Percentiles rank a stretch among this genome's conserved stretches.
phyloP scores from a whole-genome alignment of 2,113 vertebrate species.

The Rhagologus leucostigma region DNA sequence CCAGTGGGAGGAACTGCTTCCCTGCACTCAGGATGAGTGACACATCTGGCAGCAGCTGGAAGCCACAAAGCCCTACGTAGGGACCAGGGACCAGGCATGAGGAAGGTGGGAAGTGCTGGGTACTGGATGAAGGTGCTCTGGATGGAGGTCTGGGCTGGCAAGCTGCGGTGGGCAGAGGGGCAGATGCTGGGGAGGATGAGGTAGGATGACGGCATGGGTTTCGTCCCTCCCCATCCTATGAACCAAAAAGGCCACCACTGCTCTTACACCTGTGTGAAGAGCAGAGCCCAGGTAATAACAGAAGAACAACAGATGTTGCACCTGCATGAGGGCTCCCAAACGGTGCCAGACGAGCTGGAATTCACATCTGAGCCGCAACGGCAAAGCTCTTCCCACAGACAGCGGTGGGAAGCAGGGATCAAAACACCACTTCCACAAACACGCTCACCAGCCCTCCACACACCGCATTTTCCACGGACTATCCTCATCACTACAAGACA shows the following conservation, averaged over 20 bases:
- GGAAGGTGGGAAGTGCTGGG: background rate
- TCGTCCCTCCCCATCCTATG: background rate
- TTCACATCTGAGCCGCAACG: background rate
- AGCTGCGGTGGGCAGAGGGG: background rate
- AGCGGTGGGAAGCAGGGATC: background rate
- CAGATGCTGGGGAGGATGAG: background rate
- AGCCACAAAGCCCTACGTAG: rapidly evolving
- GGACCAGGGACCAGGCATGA: background rate
- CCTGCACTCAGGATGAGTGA: background rate
- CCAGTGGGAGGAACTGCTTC: background rate
- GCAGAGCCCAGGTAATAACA: conserved; percentile 4
- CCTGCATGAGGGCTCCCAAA: background rate
- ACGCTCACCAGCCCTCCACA: background rate
- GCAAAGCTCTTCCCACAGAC: conserved; percentile 4
- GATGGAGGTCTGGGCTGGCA: background rate
- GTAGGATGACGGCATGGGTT: background rate
- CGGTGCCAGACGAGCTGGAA: background rate
- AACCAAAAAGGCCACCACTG: background rate
- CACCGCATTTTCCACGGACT: rapidly evolving
- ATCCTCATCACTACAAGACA: background rate
- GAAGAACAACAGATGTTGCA: conserved; percentile 35
- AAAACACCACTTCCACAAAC: background rate
- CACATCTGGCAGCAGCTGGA: conserved; percentile 7
- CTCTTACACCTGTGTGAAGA: background rate
- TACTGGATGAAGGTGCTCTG: background rate